phyloP scores from a whole-genome alignment of 2,797 vertebrate species.

The Merluccius polli region DNA sequence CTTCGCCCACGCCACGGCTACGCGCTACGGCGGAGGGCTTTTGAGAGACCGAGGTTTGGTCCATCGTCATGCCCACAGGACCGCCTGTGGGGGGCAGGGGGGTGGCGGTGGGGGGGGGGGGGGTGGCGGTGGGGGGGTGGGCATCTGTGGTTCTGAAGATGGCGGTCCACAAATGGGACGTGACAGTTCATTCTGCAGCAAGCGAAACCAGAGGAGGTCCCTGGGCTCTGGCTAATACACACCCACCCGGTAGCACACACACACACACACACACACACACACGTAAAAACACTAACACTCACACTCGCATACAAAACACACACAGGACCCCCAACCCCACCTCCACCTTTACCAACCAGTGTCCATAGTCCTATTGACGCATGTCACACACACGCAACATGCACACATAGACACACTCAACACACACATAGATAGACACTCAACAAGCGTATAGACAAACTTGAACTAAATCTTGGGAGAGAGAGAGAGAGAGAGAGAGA shows the following conservation, averaged over 20 bases:
- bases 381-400: background rate
- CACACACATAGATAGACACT: too few species aligned
- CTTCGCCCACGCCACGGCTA: background rate
- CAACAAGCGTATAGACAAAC: too few species aligned
- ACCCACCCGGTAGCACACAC: background rate
- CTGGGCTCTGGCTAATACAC: background rate
- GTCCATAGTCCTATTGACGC: background rate
- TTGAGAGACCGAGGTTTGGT: constrained; percentile 21
- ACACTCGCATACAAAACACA: background rate
- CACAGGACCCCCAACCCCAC: background rate
- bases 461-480: too few species aligned
- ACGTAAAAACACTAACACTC: background rate
- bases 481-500: too few species aligned
- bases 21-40: background rate
- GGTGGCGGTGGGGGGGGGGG: background rate
- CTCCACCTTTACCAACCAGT: background rate
- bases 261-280: constrained; percentile 2
- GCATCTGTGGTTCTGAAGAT: constrained; percentile 19
- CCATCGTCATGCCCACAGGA: constrained; percentile 42
- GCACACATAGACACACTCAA: too few species aligned
- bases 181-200: constrained; percentile 47
- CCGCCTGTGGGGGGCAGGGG: constrained; percentile 17
- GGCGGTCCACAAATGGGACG: constrained; percentile 42
- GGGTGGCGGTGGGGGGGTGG: background rate
- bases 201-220: constrained; percentile 26